Conservation (phyloP, 2,113 vertebrate genomes). For the Synchiropus splendidus region DNA sequence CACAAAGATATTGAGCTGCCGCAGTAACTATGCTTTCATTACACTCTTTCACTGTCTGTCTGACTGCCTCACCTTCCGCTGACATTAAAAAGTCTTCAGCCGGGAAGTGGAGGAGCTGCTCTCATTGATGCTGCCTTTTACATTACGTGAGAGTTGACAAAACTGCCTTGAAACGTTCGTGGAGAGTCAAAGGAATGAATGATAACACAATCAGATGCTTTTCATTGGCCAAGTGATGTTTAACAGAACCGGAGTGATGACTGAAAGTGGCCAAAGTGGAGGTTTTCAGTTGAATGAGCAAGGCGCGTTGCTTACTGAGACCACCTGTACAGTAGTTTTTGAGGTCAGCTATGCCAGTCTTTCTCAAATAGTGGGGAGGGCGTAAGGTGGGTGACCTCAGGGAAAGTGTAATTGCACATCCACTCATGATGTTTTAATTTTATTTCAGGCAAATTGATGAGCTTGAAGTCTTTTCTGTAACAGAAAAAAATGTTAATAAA, state of each 20-base stretch:
- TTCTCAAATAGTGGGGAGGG: too few species aligned
- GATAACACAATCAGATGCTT: neutral
- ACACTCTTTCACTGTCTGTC: neutral
- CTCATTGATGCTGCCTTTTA: slow-evolving; percentile 8
- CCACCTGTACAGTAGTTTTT: too few species aligned
- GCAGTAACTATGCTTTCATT: slow-evolving; percentile 10
- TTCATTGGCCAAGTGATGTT: neutral
- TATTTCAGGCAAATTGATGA: too few species aligned
- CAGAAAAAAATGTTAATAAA: too few species aligned
- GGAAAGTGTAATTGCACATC: too few species aligned
- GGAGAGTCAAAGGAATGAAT: neutral
- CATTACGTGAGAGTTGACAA: slow-evolving; percentile 8
- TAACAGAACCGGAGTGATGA: neutral
- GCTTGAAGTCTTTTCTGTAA: too few species aligned
- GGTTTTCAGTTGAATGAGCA: too few species aligned
- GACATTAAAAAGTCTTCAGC: slow-evolving; percentile 8
- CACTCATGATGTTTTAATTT: too few species aligned
- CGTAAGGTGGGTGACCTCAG: too few species aligned
- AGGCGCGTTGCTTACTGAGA: too few species aligned
- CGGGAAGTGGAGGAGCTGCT: slow-evolving; percentile 9
- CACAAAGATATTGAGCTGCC: slow-evolving; percentile 7
- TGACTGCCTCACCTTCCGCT: slow-evolving; percentile 4
- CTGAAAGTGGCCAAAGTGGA: too few species aligned
- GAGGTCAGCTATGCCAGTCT: too few species aligned
- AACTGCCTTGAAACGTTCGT: slow-evolving; percentile 1